Conservation (phyloP, 1,140 invertebrate genomes). For the Oncopeltus fasciatus region DNA sequence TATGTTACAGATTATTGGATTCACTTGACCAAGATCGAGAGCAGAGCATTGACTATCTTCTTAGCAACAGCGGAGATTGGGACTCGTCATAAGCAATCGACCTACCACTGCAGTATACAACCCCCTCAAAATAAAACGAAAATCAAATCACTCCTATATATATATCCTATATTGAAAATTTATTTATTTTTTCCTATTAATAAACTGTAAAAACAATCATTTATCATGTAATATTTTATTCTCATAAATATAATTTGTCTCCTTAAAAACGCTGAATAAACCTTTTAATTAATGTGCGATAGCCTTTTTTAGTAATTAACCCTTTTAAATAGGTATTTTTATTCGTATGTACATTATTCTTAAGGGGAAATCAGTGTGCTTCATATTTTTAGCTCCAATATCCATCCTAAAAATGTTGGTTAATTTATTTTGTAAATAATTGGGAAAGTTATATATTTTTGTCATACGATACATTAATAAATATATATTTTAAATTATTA, state of each 20-base stretch:
- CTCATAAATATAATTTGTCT: not conserved
- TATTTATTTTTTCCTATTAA: not conserved
- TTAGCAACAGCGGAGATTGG: conserved; percentile 15
- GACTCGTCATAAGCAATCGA: conserved; percentile 6
- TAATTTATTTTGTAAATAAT: conserved; percentile 1
- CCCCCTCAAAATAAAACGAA: not conserved
- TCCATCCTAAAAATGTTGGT: not conserved
- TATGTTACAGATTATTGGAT: not conserved
- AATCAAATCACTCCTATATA: not conserved
- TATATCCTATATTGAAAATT: not conserved
- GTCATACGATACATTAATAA: conserved; percentile 15
- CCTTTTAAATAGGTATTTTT: not conserved
- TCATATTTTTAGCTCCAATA: not conserved
- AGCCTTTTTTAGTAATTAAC: not conserved
- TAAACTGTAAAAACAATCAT: not conserved
- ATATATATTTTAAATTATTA: conserved; percentile 17
- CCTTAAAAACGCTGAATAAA: not conserved
- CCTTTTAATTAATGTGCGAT: not conserved
- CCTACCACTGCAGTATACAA: not conserved
- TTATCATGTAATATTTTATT: not conserved
- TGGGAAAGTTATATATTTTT: conserved; percentile 18
- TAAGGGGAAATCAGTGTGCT: not conserved
- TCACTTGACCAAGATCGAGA: not conserved
- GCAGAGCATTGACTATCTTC: conserved; percentile 6
- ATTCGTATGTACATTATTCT: not conserved